phyloP scores from a whole-genome alignment of 2,113 vertebrate genomes.

The Ancistrus triradiatus region DNA sequence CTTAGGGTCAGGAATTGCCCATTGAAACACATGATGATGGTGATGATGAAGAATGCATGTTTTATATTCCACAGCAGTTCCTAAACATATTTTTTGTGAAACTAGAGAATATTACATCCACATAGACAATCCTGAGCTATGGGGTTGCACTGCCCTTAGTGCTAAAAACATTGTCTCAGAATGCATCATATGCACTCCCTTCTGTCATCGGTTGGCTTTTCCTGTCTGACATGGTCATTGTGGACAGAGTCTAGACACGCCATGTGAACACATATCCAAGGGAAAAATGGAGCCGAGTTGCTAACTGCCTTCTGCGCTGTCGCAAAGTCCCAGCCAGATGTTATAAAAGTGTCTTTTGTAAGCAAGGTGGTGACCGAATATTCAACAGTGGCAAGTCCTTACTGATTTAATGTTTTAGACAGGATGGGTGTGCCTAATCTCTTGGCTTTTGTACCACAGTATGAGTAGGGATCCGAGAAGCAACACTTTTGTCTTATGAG shows the following conservation, averaged over 20 bases:
- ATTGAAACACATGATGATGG: too few species aligned
- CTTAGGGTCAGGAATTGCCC: neutral
- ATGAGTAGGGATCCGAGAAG: conserved; percentile 5
- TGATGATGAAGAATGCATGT: too few species aligned
- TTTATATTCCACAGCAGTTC: too few species aligned
- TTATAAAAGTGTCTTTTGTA: conserved; percentile 33
- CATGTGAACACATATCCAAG: conserved; percentile 18
- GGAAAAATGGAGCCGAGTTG: too few species aligned
- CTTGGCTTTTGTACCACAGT: conserved; percentile 1
- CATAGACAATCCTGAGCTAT: too few species aligned
- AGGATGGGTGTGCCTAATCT: conserved; percentile 3
- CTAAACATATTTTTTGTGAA: too few species aligned
- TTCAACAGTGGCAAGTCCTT: conserved; percentile 5
- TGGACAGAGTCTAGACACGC: conserved; percentile 40
- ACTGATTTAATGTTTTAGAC: conserved; percentile 22
- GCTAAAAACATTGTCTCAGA: too few species aligned
- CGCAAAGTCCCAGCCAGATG: conserved; percentile 32
- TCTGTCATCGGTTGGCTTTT: conserved; percentile 34
- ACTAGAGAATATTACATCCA: too few species aligned
- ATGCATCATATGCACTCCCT: conserved; percentile 3
- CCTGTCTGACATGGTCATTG: conserved; percentile 31
- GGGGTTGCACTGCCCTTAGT: too few species aligned
- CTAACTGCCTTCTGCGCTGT: too few species aligned
- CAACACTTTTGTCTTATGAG: conserved; percentile 3
- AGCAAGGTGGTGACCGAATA: conserved; percentile 5